Base-by-base conservation (phyloP, 2,888 invertebrate genomes). In the Parnassius orleans region DNA sequence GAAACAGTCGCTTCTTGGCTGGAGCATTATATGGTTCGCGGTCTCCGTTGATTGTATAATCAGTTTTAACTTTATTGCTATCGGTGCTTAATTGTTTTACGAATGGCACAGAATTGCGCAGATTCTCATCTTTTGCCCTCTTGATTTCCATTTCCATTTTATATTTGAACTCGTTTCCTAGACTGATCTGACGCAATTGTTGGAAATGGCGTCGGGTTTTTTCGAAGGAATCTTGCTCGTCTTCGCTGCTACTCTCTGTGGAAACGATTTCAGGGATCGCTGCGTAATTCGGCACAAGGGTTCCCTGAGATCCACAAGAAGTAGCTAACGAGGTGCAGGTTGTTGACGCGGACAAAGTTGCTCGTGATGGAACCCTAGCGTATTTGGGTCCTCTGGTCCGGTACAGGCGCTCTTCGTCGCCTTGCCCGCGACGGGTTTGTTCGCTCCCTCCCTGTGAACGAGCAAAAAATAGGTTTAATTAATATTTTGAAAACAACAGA, bases 111-210 rank as follows among this genome's bases (percentile, higher is more conserved):
- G 93, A 90, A 74, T 90, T 93, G 24, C 93, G 87, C 63, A 94
- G 77, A 75, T 94, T 94, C 72, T 93, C 94, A 60, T 93, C 92
- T 69, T 93, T 93, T 43, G 93, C 93, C 68, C 84, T 87, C 78
- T 93, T 93, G 59, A 93, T 93, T 79, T 94, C 94, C 94, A 94
- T 94, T 81, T 94, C 94, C 90, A 92, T 92, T 73, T 92, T 92
- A 81, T 92, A 92, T 84, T 92, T 94, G 71, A 93, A 93, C 69
- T 93, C 93, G 81, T 93, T 93, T 67, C 94, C 94, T 73, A 93
- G 84, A 79, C 94, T 94, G 66, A 93, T 92, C 72, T 93, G 93
- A 60, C 93, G 92, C 66, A 93, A 85, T 72, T 94, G 93, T 75
- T 94, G 94, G 74, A 94, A 94, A 74, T 92, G 93, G 62, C 93